These are phyloP conservation scores for Varecia variegata DNA, from an alignment of 2,797 vertebrate genomes.

Conservation along the genomic window DNA sequence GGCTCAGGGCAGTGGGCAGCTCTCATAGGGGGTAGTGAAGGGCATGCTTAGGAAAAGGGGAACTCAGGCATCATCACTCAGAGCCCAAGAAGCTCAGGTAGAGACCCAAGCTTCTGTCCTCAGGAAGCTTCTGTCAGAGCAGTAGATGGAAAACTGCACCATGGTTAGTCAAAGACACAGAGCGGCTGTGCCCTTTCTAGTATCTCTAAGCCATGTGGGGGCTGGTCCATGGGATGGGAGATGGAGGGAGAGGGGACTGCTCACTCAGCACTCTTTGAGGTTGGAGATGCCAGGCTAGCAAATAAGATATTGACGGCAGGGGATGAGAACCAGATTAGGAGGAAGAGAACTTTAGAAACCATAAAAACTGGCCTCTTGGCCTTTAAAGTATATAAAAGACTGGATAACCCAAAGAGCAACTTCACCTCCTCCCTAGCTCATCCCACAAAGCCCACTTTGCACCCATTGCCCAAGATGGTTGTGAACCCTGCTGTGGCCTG, in stretches of 20 bases:
- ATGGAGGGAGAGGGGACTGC: accelerated
- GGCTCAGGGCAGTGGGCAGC: background rate
- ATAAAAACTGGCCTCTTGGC: background rate
- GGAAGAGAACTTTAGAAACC: background rate
- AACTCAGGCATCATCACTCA: background rate
- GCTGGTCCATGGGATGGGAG: too few relatives aligned
- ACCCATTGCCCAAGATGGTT: background rate
- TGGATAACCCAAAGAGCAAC: background rate
- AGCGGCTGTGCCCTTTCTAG: background rate
- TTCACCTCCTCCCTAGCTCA: background rate
- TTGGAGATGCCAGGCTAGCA: background rate
- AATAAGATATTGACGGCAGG: background rate
- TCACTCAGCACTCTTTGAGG: background rate
- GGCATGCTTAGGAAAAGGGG: background rate
- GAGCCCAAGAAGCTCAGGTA: background rate
- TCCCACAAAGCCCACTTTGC: background rate
- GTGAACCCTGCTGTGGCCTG: background rate
- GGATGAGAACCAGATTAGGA: background rate
- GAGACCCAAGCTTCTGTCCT: background rate
- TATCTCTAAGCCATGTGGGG: background rate
- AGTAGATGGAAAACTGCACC: background rate
- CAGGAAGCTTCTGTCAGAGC: background rate
- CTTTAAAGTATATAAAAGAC: background rate
- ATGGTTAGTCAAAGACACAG: background rate
- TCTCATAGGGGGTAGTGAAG: background rate